Evolutionary conservation across 2,113 vertebrate species (phyloP).

Genomic region (Heliornis fulica): DNA sequence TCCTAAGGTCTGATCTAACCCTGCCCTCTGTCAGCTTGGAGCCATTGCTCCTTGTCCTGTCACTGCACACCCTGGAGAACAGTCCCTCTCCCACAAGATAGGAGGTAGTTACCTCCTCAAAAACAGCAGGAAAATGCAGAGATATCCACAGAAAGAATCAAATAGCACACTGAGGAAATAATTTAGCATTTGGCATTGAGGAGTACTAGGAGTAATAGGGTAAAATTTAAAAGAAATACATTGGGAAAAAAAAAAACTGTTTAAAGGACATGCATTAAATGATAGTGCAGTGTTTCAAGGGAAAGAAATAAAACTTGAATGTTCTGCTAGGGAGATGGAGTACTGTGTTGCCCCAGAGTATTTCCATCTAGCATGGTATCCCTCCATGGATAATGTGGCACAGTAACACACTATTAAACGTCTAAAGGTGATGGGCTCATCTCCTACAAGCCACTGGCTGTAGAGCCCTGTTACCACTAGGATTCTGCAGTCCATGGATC

Average conservation of each 20-base stretch:
- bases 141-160: not conserved
- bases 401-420: not conserved
- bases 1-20: no score
- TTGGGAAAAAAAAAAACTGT: not conserved
- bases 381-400: not conserved
- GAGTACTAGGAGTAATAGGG: not conserved
- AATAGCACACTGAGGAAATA: not conserved
- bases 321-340: not conserved
- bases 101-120: no score
- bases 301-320: not conserved
- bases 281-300: not conserved
- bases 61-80: no score
- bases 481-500: not conserved
- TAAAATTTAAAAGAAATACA: not conserved
- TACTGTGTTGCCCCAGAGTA: not conserved
- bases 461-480: not conserved
- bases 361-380: not conserved
- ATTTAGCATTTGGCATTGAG: not conserved
- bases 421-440: not conserved
- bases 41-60: no score
- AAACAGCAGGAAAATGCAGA: not conserved
- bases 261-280: not conserved
- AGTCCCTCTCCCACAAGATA: no score
- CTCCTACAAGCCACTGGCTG: not conserved
- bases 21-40: no score